A percentile compares a stretch with the other conserved stretches of the same genome.
Evolutionary conservation across 2,113 vertebrate genomes (phyloP).

Genomic region (Pleuronectes platessa): DNA sequence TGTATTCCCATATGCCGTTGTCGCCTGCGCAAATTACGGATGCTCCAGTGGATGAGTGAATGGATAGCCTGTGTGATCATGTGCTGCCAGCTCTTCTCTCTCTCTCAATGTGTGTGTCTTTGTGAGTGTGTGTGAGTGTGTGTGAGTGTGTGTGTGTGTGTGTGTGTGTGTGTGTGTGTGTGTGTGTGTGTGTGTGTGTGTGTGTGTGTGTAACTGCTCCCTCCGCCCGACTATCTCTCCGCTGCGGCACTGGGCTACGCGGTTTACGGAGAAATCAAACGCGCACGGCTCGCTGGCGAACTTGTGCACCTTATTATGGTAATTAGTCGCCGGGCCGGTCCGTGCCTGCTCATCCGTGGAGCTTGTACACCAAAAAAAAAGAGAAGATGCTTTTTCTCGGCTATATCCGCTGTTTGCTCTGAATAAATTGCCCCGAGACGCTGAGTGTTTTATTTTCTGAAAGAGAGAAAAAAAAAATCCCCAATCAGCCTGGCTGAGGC

Average conservation of each 20-base stretch:
- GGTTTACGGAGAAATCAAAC: constrained; percentile 62
- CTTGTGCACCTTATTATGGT: constrained; percentile 70
- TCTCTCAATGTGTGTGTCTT: constrained; percentile 2
- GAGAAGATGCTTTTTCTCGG: constrained; percentile 27
- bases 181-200: constrained; percentile 23
- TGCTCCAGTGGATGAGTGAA: constrained; percentile 74
- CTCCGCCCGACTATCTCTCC: constrained; percentile 75
- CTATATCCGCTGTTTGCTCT: constrained; percentile 55
- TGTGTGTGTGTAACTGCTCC: constrained; percentile 62
- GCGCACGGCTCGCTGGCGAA: constrained; percentile 62
- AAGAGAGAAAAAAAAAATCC: constrained; percentile 1
- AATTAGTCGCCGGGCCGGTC: constrained; percentile 60
- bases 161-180: neutral
- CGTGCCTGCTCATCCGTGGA: constrained; percentile 46
- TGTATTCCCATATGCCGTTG: constrained; percentile 80
- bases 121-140: constrained; percentile 17
- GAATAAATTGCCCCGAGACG: constrained; percentile 60
- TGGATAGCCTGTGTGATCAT: constrained; percentile 73
- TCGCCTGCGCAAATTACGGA: constrained; percentile 68
- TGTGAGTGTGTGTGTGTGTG: constrained; percentile 46
- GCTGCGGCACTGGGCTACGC: constrained; percentile 75
- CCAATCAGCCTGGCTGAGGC: constrained; percentile 36
- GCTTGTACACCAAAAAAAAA: neutral
- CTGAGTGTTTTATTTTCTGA: constrained; percentile 45
- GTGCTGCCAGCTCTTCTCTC: constrained; percentile 63